phyloP scores from a whole-genome alignment of 2,888 invertebrate genomes.

The Drosophila putrida region DNA sequence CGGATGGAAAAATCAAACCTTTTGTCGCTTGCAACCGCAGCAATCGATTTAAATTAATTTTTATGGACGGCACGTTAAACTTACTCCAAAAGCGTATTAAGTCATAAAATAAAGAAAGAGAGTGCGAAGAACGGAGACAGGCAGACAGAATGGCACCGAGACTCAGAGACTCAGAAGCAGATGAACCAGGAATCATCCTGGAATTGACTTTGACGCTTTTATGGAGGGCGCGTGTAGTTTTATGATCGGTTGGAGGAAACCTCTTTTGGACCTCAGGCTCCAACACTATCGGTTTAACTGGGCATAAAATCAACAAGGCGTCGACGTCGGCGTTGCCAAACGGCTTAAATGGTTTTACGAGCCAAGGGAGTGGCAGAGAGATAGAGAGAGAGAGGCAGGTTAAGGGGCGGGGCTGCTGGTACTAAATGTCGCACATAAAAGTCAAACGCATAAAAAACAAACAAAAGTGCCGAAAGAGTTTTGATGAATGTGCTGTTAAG shows the following conservation, averaged over 20 bases:
- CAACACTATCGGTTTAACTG: conserved; percentile 67
- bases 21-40: conserved; percentile 16
- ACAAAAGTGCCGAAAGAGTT: conserved; percentile 71
- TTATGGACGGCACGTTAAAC: conserved; percentile 50
- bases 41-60: conserved; percentile 73
- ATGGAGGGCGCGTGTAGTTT: conserved; percentile 77
- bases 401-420: conserved; percentile 34
- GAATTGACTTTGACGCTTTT: conserved; percentile 70
- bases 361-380: neutral
- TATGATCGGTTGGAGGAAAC: conserved; percentile 55
- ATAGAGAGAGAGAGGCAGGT: neutral
- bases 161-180: neutral
- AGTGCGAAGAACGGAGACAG: conserved; percentile 19
- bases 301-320: conserved; percentile 76
- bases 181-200: conserved; percentile 41
- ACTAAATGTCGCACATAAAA: conserved; percentile 73
- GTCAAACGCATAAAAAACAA: conserved; percentile 61
- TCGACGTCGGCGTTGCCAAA: conserved; percentile 40
- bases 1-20: conserved; percentile 1
- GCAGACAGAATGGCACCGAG: neutral
- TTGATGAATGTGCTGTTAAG: conserved; percentile 67
- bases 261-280: conserved; percentile 5
- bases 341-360: conserved; percentile 75
- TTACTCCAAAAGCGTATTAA: conserved; percentile 39
- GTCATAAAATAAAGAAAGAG: conserved; percentile 48